Base-by-base conservation (phyloP, 1,140 invertebrate genomes). In the Coptotermes formosanus region DNA sequence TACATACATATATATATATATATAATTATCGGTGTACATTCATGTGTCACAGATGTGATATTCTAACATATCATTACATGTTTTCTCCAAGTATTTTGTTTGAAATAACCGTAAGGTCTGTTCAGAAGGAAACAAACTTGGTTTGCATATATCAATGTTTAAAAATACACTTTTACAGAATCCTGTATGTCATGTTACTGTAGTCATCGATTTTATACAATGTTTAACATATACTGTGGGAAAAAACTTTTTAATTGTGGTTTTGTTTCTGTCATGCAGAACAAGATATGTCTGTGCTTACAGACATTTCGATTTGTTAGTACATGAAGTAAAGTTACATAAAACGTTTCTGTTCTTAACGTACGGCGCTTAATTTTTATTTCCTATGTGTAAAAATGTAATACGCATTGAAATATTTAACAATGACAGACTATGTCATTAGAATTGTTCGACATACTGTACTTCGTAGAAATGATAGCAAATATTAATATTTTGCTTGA, bases 61-160 rank as follows among this genome's bases (percentile, higher is more conserved):
- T 75, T 75, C 25, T 75, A 75, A 75, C 64, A 75, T 75, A 75
- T 75, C 64, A 75, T 64, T 23, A 75, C 6, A 75, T 75, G 64
- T 30, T 75, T 75, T 30, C 9, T n/a, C 30, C 21, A 9, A 19
- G 52, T 55, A 21, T 21, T 19, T 55, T 55, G 6, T 55, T 19
- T 55, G n/a, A 16, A 55, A 55, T 4, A 55, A 55, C 19, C 52
- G 21, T n/a, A 30, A n/a, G n/a, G 16, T n/a, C 64, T 75, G 3
- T n/a, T 8, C 30, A 11, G 64, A 25, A n/a, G n/a, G n/a, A 30
- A 3, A 0, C 64, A n/a, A 16, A 9, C n/a, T 75, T 11, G 59
- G 64, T 30, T 75, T 25, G n/a, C 64, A 75, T n/a, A n/a, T 14
- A 75, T n/a, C n/a, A 75, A 75, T 75, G 64, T 30, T 30, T 0